Percentiles rank a stretch among this genome's conserved stretches.
phyloP scores from a whole-genome alignment of 2,113 vertebrate species.

The Calcarius ornatus region DNA sequence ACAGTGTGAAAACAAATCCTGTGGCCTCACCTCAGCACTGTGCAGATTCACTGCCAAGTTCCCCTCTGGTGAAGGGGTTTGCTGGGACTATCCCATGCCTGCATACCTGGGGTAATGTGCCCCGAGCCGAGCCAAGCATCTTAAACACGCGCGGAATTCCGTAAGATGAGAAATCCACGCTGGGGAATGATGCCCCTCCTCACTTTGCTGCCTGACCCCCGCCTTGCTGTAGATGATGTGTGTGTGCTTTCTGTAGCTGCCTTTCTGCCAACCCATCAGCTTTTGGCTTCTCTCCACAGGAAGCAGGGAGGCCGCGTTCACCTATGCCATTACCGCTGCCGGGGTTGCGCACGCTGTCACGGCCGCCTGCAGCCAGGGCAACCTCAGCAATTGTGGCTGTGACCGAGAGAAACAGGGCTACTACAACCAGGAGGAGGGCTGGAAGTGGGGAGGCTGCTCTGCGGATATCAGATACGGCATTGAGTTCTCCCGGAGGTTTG shows the following conservation, averaged over 20 bases:
- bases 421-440: slow-evolving; percentile 95
- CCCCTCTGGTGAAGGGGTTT: neutral
- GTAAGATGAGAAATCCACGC: neutral
- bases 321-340: slow-evolving; percentile 94
- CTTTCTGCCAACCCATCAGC: slow-evolving; percentile 46
- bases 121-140: neutral
- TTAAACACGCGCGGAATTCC: neutral
- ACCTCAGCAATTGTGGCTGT: slow-evolving; percentile 97
- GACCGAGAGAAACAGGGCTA: slow-evolving; percentile 98
- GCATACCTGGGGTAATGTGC: neutral
- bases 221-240: neutral
- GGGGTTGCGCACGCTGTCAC: slow-evolving; percentile 95
- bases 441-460: slow-evolving; percentile 99
- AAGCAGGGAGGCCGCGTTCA: slow-evolving; percentile 96
- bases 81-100: neutral
- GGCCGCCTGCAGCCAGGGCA: slow-evolving; percentile 94
- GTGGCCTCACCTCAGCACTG: neutral
- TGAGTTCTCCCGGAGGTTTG: slow-evolving; percentile 95
- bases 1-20: neutral
- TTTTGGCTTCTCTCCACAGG: slow-evolving; percentile 76
- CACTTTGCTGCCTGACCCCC: neutral
- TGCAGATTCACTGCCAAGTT: neutral
- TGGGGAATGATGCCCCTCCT: neutral
- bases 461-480: slow-evolving; percentile 95
- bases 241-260: slow-evolving; percentile 15